Base-by-base conservation (phyloP, 2,888 invertebrate species). In the Piscicola geometra region DNA sequence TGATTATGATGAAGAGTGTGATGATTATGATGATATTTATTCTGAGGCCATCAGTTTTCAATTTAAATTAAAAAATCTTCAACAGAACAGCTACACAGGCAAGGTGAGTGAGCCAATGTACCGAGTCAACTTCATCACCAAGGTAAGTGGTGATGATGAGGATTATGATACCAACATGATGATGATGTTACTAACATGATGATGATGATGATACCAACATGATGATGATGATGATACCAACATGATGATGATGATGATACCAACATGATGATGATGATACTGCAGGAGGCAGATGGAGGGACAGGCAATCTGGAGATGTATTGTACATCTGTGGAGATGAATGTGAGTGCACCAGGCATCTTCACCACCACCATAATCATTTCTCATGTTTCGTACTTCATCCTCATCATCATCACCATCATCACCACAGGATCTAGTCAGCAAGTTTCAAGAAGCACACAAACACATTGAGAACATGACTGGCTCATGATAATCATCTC, bases 401-500 rank as follows among this genome's bases (percentile, higher is more conserved):
- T 56, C n/a, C n/a, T n/a, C n/a, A n/a, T n/a, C n/a, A n/a, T n/a
- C n/a, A n/a, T 41, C 15, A 15, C 41, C 41, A 15, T 41, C 41
- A 41, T 41, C 41, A 33, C 15, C n/a, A 52, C 71, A 71, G 71
- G 71, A 71, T 28, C 30, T 71, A 1, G 52, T 71, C 30, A 30
- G 2, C 28, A 71, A 71, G 32, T 32, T 71, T 3, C 71, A 71
- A 33, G 71, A 71, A n/a, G 71, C 71, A n/a, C 41, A 30, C 18
- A 71, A 71, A 52, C 41, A 50, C 28, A 41, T 71, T 15, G 71
- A 71, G 18, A 71, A 41, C 18, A 25, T 52, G 1, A 32, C 71
- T 18, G 33, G 50, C n/a, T 18, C n/a, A n/a, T 56, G 60, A 56
- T n/a, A 9, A 56, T 56, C 60, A n/a, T 21, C n/a, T 18, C n/a